A percentile compares a stretch with the other conserved stretches of the same genome.
These are phyloP conservation scores for Eulemur rubriventer DNA, from an alignment of 2,797 vertebrate species.

Conservation along the genomic window DNA sequence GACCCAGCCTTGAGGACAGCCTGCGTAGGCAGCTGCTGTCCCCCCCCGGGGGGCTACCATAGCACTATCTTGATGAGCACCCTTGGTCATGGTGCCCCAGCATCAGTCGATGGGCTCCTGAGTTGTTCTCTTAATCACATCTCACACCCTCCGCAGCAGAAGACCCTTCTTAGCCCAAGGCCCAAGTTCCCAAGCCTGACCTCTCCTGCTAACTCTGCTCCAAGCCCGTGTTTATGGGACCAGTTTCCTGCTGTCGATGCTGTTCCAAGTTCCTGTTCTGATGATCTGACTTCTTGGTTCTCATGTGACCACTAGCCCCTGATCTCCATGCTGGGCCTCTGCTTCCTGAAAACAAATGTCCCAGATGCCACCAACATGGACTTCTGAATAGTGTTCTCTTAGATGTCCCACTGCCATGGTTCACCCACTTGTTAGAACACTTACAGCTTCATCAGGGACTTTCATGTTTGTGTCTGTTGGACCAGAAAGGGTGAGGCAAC, in stretches of 20 bases:
- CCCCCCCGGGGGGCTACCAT: not conserved
- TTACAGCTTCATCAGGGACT: not conserved
- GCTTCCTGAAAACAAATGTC: not conserved
- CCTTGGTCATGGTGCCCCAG: not conserved
- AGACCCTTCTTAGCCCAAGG: not conserved
- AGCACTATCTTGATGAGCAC: not conserved
- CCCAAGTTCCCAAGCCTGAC: not conserved
- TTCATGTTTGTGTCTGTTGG: not conserved
- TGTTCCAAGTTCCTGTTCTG: not conserved
- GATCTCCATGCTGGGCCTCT: not conserved
- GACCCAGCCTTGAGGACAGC: not conserved
- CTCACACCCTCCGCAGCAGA: not conserved
- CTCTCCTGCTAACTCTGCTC: not conserved
- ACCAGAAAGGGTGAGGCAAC: not conserved
- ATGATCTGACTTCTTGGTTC: not conserved
- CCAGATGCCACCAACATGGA: not conserved
- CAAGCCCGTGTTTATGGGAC: not conserved
- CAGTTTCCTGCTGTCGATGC: not conserved
- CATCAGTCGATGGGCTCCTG: not conserved
- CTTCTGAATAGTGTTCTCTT: not conserved
- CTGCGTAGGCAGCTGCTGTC: not conserved
- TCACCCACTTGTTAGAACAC: not conserved
- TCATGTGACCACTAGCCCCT: not conserved
- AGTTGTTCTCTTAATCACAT: not conserved
- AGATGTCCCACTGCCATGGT: not conserved